Conservation (phyloP, 2,113 vertebrate genomes). For the Larimichthys crocea region DNA sequence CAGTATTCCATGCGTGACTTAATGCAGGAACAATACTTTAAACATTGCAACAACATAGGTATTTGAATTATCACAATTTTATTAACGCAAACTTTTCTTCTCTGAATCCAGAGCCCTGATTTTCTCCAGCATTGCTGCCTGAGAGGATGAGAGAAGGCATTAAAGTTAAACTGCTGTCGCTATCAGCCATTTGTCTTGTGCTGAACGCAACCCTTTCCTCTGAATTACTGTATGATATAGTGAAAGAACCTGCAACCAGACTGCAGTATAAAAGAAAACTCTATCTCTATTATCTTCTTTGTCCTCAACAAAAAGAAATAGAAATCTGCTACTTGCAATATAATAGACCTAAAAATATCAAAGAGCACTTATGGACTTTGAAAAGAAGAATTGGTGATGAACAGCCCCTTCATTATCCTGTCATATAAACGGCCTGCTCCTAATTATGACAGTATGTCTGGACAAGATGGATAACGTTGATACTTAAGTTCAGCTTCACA, state of each 20-base stretch:
- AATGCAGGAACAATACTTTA: neutral
- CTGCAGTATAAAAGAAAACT: neutral
- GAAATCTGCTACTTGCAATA: neutral
- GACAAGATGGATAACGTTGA: slow-evolving; percentile 49
- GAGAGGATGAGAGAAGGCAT: neutral
- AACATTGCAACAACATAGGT: neutral
- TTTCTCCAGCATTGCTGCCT: neutral
- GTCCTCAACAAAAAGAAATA: neutral
- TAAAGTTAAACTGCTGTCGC: neutral
- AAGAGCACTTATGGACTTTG: neutral
- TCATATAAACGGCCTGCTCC: slow-evolving; percentile 10
- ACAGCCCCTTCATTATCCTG: slow-evolving; percentile 32
- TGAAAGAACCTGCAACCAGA: neutral
- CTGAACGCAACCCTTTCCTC: neutral
- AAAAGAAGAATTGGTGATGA: slow-evolving; percentile 27
- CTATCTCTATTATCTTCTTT: neutral
- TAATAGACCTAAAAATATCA: slow-evolving; percentile 5
- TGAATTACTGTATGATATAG: neutral
- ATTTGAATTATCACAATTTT: neutral
- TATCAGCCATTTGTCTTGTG: neutral
- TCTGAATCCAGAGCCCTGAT: neutral
- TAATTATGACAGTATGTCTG: slow-evolving; percentile 50
- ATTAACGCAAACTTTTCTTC: neutral
- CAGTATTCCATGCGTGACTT: neutral
- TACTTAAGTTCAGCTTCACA: slow-evolving; percentile 61